These are phyloP conservation scores for Drosophila lini DNA, from an alignment of 1,140 invertebrate genomes.

Conservation along the genomic window DNA sequence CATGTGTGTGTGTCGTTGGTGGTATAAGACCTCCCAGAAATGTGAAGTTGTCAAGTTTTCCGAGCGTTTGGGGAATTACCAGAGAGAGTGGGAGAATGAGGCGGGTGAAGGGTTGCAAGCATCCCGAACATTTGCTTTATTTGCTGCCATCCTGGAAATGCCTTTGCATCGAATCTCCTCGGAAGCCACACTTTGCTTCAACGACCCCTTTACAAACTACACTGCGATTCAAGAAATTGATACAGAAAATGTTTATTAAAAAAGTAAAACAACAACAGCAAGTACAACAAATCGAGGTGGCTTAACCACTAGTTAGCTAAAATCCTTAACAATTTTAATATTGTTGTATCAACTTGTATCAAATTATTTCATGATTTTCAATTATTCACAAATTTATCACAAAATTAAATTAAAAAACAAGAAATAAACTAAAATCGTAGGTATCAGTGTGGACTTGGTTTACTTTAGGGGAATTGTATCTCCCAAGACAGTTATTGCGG, in stretches of 20 bases:
- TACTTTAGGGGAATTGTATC: conserved; percentile 23
- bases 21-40: conserved; percentile 46
- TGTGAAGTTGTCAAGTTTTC: conserved; percentile 48
- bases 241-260: background rate
- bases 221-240: background rate
- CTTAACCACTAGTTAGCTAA: too few species aligned
- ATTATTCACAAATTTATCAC: background rate
- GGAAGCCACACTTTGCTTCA: conserved; percentile 7
- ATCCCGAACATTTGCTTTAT: conserved; percentile 43
- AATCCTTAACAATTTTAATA: too few species aligned
- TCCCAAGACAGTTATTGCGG: conserved; percentile 64
- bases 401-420: background rate
- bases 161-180: conserved; percentile 32
- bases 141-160: conserved; percentile 34
- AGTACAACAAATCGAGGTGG: too few species aligned
- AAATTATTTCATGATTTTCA: too few species aligned
- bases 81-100: background rate
- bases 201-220: conserved; percentile 8
- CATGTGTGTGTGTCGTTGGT: conserved; percentile 10
- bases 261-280: too few species aligned
- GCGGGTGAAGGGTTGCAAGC: conserved; percentile 12
- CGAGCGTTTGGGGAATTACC: conserved; percentile 38
- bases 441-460: conserved; percentile 14
- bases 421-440: background rate
- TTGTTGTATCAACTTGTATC: background rate